Base-by-base conservation (phyloP, 2,888 invertebrate species). In the Cryptocephalus primarius region DNA sequence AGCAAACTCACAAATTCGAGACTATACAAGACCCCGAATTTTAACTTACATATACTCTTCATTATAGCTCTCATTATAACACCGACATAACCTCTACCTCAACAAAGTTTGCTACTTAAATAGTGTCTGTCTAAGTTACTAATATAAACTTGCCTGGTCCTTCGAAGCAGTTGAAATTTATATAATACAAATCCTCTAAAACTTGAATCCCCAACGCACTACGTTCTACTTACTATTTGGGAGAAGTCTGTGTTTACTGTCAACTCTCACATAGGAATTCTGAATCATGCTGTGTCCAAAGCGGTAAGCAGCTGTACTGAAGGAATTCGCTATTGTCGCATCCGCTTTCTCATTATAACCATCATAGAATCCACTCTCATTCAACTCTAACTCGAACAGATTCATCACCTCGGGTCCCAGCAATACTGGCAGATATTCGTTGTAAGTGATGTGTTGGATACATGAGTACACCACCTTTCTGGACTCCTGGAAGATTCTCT, bases 251-350 rank as follows among this genome's bases (percentile, higher is more conserved):
- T 87, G 86, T 55, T 80, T 75, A 8, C 75, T 74, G 59, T 88
- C 85, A 58, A 78, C 83, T 50, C 89, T 75, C 52, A 86, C 73
- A 64, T 90, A 84, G 9, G 83, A 80, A 8, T 79, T 78, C 61
- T 90, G 88, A 3, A 92, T 88, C 52, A 93, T 71, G 39, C 90
- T 89, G 65, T 90, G 90, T 0, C 90, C 90, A 65, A 90, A 90
- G 14, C 90, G 76, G 67, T 87, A 90, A 2, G 90, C 90, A 0
- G 89, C 88, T 0, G 88, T 78, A 0, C 84, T 79, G 68, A 90
- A 90, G 0, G 83, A 75, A 66, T 88, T 89, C 1, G 85, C 84
- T 0, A 88, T 77, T 2, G 80, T 79, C 0, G 88, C 82, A 70
- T 88, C 85, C 2, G 80, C 71, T 51, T 78, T 78, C 0, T 75